These are phyloP conservation scores for Lepus europaeus DNA, from an alignment of 2,113 vertebrate genomes.

Conservation along the genomic window DNA sequence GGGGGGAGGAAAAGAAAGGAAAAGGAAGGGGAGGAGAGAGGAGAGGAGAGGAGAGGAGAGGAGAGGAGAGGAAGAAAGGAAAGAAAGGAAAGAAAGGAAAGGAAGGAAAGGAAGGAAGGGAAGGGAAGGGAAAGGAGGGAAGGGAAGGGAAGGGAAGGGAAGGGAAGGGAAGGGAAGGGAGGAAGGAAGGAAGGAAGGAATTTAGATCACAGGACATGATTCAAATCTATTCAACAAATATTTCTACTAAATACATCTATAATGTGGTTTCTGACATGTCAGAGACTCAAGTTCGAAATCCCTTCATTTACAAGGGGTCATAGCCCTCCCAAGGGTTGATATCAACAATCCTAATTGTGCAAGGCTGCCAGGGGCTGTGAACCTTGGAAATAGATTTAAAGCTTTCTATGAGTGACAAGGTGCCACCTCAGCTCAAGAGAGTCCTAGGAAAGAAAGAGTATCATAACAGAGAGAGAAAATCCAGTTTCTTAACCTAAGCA, in stretches of 20 bases:
- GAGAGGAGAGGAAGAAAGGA: no score
- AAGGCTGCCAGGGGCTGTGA: neutral
- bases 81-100: neutral
- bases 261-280: neutral
- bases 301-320: neutral
- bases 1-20: no score
- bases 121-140: no score
- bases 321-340: neutral
- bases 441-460: neutral
- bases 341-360: neutral
- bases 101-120: no score
- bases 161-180: no score
- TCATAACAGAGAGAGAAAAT: neutral
- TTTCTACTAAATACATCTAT: neutral
- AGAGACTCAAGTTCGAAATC: neutral
- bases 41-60: no score
- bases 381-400: neutral
- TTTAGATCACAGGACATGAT: neutral
- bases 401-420: neutral
- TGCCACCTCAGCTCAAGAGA: slow-evolving; percentile 1
- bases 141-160: no score
- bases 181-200: slow-evolving; percentile 37
- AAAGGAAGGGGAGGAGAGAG: no score
- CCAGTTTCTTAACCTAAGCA: neutral
- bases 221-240: slow-evolving; percentile 54